These are phyloP conservation scores for Hesperophylax magnus DNA, from an alignment of 1,140 invertebrate species.

Conservation along the genomic window DNA sequence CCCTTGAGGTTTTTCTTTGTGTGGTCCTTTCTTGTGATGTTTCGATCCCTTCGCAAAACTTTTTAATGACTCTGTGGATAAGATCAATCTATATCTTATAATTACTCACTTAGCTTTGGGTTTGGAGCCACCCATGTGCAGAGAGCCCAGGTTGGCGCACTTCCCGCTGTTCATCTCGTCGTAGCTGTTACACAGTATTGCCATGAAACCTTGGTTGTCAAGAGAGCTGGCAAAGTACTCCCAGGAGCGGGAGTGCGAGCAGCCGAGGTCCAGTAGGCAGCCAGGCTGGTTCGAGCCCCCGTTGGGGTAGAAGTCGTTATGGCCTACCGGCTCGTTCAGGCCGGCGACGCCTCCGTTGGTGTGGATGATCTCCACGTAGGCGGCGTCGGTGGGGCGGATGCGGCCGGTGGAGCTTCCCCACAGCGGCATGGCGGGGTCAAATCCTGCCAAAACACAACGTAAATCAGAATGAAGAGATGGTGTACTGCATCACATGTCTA, in stretches of 20 bases:
- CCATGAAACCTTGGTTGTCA: conserved; percentile 55
- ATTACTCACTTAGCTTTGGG: conserved; percentile 39
- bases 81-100: conserved; percentile 44
- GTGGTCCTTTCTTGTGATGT: too few relatives aligned
- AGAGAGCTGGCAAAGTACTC: conserved; percentile 69
- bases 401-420: conserved; percentile 57
- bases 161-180: conserved; percentile 58
- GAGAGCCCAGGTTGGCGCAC: conserved; percentile 58
- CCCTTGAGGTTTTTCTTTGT: too few relatives aligned
- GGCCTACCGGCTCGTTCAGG: conserved; percentile 68
- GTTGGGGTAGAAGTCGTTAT: conserved; percentile 77
- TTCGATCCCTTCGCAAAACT: not conserved
- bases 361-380: conserved; percentile 83
- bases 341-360: conserved; percentile 75
- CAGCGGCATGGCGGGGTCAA: conserved; percentile 61
- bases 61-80: not conserved
- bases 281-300: conserved; percentile 74
- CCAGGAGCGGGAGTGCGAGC: conserved; percentile 76
- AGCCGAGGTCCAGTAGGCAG: conserved; percentile 68
- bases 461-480: too few relatives aligned
- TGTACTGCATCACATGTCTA: too few relatives aligned
- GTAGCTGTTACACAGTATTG: conserved; percentile 61
- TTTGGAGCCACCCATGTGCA: conserved; percentile 62
- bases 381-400: conserved; percentile 71
- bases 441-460: not conserved